Evolutionary conservation across 2,113 vertebrate genomes (phyloP).

Genomic region (Salvelinus fontinalis): DNA sequence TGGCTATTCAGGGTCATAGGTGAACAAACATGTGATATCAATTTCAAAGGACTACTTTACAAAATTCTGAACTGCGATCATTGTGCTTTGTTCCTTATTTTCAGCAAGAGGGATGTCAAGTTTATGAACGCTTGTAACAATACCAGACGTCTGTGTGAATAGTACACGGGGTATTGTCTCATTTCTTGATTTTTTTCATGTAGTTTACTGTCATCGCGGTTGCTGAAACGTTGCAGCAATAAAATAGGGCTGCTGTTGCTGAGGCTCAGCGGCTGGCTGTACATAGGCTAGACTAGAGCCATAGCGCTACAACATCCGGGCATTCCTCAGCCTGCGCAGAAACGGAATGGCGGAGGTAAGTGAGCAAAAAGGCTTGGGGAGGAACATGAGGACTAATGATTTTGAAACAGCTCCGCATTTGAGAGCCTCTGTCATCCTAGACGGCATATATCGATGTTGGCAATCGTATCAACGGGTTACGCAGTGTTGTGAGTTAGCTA

Average conservation of each 20-base stretch:
- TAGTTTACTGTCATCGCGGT: slow-evolving; percentile 16
- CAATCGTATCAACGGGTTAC: slow-evolving; percentile 36
- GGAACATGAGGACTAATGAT: slow-evolving; percentile 55
- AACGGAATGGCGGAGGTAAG: slow-evolving; percentile 84
- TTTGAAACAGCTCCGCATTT: slow-evolving; percentile 35
- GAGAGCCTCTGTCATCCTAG: slow-evolving; percentile 17
- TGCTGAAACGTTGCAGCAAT: slow-evolving; percentile 58
- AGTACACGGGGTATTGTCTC: background rate
- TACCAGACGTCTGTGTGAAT: too few species aligned
- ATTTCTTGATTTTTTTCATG: background rate
- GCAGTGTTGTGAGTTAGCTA: slow-evolving; percentile 17
- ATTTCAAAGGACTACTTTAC: background rate
- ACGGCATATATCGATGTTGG: slow-evolving; percentile 16
- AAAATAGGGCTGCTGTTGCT: slow-evolving; percentile 46
- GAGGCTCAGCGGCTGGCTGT: slow-evolving; percentile 18
- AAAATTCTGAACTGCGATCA: background rate
- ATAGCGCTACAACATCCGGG: slow-evolving; percentile 79
- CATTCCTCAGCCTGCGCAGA: slow-evolving; percentile 74
- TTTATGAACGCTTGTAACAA: background rate
- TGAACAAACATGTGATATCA: slow-evolving; percentile 2
- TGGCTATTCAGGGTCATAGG: too few species aligned
- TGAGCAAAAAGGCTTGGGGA: slow-evolving; percentile 59
- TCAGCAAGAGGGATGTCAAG: background rate
- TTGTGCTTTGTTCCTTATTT: background rate
- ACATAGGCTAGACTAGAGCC: slow-evolving; percentile 34